Percentiles rank a stretch among this genome's conserved stretches.
Conservation (phyloP, 2,888 invertebrate species). For the Thymelicus sylvestris region DNA sequence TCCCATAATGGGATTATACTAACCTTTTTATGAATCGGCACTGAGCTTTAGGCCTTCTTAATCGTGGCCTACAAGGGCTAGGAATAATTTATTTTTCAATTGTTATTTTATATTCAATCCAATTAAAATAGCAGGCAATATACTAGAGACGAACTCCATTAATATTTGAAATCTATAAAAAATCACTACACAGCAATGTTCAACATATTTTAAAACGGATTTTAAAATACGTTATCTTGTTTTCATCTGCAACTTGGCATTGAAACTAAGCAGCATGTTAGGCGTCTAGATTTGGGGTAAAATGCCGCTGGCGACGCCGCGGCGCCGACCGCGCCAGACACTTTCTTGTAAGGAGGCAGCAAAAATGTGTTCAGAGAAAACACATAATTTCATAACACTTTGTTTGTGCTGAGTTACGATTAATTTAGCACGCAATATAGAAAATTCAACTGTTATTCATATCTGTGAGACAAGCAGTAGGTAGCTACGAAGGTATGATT, state of each 20-base stretch:
- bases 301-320: conserved; percentile 66
- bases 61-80: no score
- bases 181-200: no score
- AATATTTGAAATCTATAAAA: no score
- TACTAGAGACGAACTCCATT: background rate
- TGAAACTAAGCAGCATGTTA: conserved; percentile 50
- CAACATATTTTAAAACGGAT: no score
- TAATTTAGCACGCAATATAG: conserved; percentile 1
- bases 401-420: background rate
- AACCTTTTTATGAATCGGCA: no score
- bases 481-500: no score
- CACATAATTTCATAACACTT: conserved; percentile 37
- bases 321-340: conserved; percentile 65
- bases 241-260: conserved; percentile 28
- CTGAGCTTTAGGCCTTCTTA: no score
- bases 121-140: background rate
- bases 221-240: conserved; percentile 11
- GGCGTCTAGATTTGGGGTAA: conserved; percentile 43
- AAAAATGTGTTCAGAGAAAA: conserved; percentile 75
- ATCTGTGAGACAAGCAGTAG: no score
- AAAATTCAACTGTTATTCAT: background rate
- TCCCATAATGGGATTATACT: no score
- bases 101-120: no score
- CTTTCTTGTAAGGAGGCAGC: conserved; percentile 62
- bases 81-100: no score